These are phyloP conservation scores for Podarcis cretensis DNA, from an alignment of 2,113 vertebrate species.

Conservation along the genomic window DNA sequence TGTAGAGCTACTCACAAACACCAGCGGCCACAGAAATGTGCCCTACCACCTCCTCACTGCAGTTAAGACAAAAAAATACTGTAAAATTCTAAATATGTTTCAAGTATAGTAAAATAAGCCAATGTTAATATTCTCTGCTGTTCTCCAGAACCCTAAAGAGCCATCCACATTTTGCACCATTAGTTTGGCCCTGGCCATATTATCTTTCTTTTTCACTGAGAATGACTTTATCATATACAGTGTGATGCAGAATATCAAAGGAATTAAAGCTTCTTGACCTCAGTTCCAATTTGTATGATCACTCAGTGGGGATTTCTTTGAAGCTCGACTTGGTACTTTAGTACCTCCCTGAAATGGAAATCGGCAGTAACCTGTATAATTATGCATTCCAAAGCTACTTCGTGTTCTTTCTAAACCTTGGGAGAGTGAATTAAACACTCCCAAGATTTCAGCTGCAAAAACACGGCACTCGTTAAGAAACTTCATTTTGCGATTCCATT, in stretches of 20 bases:
- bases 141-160: not conserved
- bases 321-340: constrained; percentile 43
- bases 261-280: not conserved
- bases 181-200: not conserved
- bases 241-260: not conserved
- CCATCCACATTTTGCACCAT: not conserved
- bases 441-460: constrained; percentile 29
- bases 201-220: not conserved
- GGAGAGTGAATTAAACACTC: constrained; percentile 49
- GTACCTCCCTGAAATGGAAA: constrained; percentile 40
- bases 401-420: constrained; percentile 42
- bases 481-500: not conserved
- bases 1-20: not conserved
- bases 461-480: not conserved
- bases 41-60: not conserved
- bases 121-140: not conserved
- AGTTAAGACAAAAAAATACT: not conserved
- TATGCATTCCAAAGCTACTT: constrained; percentile 42
- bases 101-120: too few species aligned
- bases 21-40: not conserved
- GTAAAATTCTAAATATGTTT: not conserved
- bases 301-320: constrained; percentile 29
- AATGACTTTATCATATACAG: constrained; percentile 31
- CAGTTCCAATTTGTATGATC: constrained; percentile 30
- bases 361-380: constrained; percentile 46